A percentile compares a stretch with the other conserved stretches of the same genome.
These are phyloP conservation scores for Cheilosia impressa DNA, from an alignment of 2,888 invertebrate species.

Conservation along the genomic window DNA sequence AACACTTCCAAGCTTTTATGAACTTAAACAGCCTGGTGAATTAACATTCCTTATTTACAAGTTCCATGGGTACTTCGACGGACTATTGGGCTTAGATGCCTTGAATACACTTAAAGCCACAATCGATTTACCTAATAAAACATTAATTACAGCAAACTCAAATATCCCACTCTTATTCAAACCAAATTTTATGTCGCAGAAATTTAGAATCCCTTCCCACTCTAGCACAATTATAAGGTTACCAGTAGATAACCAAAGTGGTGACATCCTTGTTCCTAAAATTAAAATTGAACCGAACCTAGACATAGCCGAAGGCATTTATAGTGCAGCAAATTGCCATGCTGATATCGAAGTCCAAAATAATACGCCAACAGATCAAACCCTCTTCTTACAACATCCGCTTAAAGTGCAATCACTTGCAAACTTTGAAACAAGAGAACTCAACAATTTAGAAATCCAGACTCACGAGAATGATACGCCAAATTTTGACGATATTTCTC, in stretches of 20 bases:
- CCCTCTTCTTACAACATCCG: constrained; percentile 18
- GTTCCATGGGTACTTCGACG: constrained; percentile 2
- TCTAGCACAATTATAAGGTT: no score
- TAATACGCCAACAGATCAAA: constrained; percentile 15
- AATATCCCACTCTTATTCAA: no score
- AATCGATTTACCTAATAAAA: neutral
- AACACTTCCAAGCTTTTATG: neutral
- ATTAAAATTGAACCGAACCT: neutral
- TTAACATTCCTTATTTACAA: constrained; percentile 1
- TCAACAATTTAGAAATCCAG: constrained; percentile 10
- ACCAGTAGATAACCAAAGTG: neutral
- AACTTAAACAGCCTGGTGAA: constrained; percentile 7
- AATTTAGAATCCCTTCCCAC: no score
- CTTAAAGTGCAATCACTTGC: constrained; percentile 13
- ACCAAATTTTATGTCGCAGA: no score
- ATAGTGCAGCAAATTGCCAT: neutral
- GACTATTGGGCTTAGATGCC: constrained; percentile 13
- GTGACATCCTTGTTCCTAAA: neutral
- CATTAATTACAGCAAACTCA: no score
- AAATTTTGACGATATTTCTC: constrained; percentile 3
- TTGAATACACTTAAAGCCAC: neutral
- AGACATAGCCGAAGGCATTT: constrained; percentile 8
- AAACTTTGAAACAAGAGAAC: constrained; percentile 21
- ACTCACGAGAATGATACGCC: neutral
- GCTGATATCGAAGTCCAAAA: constrained; percentile 14